These are phyloP conservation scores for Oncorhynchus tshawytscha DNA, from an alignment of 2,113 vertebrate genomes.

Conservation along the genomic window DNA sequence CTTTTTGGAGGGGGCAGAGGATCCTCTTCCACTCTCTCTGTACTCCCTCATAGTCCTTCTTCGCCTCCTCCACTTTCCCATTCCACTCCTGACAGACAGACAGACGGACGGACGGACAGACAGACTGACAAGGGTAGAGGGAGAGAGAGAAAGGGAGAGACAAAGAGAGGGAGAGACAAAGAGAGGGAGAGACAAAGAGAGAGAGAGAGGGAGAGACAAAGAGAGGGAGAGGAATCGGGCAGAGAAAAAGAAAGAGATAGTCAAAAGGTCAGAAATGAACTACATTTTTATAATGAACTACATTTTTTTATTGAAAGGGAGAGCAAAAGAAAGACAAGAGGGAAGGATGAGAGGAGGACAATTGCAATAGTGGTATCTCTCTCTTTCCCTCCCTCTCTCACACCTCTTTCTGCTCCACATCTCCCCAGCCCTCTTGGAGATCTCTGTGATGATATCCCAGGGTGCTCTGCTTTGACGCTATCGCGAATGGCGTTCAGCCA, in stretches of 20 bases:
- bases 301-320: background rate
- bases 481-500: constrained; percentile 94
- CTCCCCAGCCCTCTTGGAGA: constrained; percentile 95
- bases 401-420: constrained; percentile 96
- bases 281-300: no score
- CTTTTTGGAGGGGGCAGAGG: constrained; percentile 57
- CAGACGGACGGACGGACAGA: background rate
- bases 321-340: no score
- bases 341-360: no score
- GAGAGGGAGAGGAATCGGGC: background rate
- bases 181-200: background rate
- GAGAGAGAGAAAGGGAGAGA: background rate
- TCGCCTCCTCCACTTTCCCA: constrained; percentile 87
- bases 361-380: no score
- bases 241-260: background rate
- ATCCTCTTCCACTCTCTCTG: constrained; percentile 77
- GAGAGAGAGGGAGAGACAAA: background rate
- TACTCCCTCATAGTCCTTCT: constrained; percentile 90
- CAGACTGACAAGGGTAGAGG: background rate
- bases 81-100: constrained; percentile 85
- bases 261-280: background rate
- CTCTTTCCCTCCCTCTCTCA: background rate
- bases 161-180: no score
- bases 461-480: constrained; percentile 88
- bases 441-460: constrained; percentile 92